Base-by-base conservation (phyloP, 2,888 invertebrate genomes). In the Lasioglossum calceatum region DNA sequence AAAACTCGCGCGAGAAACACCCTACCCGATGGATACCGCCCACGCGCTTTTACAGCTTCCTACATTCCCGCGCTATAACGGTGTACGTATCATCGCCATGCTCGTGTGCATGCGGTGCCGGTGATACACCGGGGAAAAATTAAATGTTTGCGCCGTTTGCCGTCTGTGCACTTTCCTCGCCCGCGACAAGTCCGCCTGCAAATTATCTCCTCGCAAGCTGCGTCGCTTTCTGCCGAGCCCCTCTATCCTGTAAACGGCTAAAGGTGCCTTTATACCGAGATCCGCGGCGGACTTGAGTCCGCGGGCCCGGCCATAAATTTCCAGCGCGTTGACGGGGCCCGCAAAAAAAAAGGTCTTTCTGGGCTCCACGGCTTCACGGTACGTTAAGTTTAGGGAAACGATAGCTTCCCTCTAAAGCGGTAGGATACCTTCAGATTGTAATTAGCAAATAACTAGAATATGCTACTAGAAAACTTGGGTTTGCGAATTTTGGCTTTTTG, bases 91-190 rank as follows among this genome's bases (percentile, higher is more conserved):
- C 61, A 14, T 61, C 64, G 32, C n/a, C 67, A 0, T 67, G 36
- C 67, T 16, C 14, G 67, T 36, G 67, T 36, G 19, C 19, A 19
- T 36, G 8, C 32, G 19, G 19, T 19, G 64, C 36, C 64, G 64
- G 32, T 32, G 16, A 16, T 64, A 16, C 64, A 64, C 72, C 58
- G 74, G 47, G 44, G 77, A 67, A 75, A 72, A 85, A 81, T 86
- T 77, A 75, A 86, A 83, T 73, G 82, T 77, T 79, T 50, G n/a
- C 10, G 73, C 23, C 82, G 67, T 78, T 82, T 72, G n/a, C 27
- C 58, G n/a, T 50, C 54, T 8, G 27, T 61, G 58, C n/a, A 78
- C n/a, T 61, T 61, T 61, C n/a, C 61, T 44, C n/a, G 3, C 19
- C 42, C 14, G 47, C 44, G 50, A 78, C 72, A 71, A 64, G 77